Conservation (phyloP, 2,113 vertebrate species). For the Campylomormyrus tamandua region DNA sequence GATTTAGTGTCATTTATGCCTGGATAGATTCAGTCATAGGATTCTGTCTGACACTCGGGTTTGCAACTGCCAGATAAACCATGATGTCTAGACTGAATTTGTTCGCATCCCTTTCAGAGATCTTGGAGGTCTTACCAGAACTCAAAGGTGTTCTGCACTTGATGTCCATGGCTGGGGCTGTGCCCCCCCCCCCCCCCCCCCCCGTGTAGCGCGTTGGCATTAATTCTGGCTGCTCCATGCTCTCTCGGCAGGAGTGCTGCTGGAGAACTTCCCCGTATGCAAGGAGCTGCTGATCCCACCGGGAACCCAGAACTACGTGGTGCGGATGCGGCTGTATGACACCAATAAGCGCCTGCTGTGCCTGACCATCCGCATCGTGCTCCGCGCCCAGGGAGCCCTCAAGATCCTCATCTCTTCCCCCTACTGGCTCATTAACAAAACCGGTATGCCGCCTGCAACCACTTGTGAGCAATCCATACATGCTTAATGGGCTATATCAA, state of each 20-base stretch:
- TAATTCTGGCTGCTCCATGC: neutral
- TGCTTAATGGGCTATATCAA: neutral
- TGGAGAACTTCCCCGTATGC: constrained; percentile 85
- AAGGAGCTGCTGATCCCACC: constrained; percentile 93
- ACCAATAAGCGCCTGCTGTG: constrained; percentile 74
- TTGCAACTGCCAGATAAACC: neutral
- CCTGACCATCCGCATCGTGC: constrained; percentile 85
- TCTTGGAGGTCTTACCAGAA: neutral
- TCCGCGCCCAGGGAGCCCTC: constrained; percentile 82
- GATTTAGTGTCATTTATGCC: neutral
- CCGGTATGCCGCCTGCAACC: constrained; percentile 57
- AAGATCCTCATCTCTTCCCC: constrained; percentile 88
- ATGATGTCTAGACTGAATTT: neutral
- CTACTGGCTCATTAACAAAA: constrained; percentile 95
- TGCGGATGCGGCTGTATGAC: constrained; percentile 88
- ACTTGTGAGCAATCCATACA: neutral
- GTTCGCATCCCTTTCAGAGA: neutral
- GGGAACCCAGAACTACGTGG: constrained; percentile 92
- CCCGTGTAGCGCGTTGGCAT: neutral
- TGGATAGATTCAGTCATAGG: neutral
- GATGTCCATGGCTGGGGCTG: neutral
- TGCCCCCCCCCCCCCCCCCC: neutral
- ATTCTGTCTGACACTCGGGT: neutral
- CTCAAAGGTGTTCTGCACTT: neutral
- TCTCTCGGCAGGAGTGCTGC: constrained; percentile 63